phyloP scores from a whole-genome alignment of 2,888 invertebrate genomes.

The Phortica okadai region DNA sequence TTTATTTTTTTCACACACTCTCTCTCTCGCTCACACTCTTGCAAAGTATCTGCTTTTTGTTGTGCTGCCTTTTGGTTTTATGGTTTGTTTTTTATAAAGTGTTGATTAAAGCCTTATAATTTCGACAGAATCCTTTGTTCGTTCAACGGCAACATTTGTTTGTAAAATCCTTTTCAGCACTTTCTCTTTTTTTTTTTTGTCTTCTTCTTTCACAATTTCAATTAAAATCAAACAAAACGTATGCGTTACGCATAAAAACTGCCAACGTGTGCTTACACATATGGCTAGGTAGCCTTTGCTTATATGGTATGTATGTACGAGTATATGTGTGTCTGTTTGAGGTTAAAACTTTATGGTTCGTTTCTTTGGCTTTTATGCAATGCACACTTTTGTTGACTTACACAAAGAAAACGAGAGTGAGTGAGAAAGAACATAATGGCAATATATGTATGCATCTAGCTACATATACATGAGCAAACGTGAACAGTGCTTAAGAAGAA shows the following conservation, averaged over 20 bases:
- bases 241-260: constrained; percentile 19
- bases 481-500: constrained; percentile 25
- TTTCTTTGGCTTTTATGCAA: constrained; percentile 8
- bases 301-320: background rate
- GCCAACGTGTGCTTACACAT: constrained; percentile 26
- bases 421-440: background rate
- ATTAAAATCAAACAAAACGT: constrained; percentile 31
- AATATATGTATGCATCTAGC: background rate
- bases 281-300: background rate
- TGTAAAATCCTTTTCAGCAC: constrained; percentile 23
- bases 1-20: background rate
- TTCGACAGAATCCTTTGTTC: background rate
- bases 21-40: background rate
- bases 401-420: no score
- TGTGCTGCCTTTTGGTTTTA: background rate
- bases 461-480: background rate
- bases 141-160: background rate
- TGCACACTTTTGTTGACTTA: background rate
- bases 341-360: constrained; percentile 1
- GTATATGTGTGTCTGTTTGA: background rate
- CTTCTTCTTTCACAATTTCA: background rate
- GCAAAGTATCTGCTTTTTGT: background rate
- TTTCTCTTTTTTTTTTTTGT: background rate
- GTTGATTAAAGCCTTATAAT: constrained; percentile 11
- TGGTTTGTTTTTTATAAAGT: background rate